Conservation (phyloP, 37 sponge, comb jelly and placozoan genomes). For the Crambe crambe region DNA sequence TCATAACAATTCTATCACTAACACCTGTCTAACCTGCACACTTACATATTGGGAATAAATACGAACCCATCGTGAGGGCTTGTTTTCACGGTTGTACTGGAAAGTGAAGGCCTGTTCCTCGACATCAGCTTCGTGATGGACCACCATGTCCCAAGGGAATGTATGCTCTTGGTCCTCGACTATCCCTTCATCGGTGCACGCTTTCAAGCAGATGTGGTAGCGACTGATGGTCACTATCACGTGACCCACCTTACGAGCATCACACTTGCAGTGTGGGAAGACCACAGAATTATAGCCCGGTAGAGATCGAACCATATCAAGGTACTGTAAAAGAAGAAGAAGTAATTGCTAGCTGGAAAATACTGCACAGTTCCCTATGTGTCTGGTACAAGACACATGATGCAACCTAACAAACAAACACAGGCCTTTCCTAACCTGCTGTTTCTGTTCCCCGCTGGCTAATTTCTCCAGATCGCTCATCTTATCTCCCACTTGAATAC, state of each 20-base stretch:
- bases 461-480: constrained; percentile 30
- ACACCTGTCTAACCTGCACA: not conserved
- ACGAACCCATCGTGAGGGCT: constrained; percentile 67
- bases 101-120: constrained; percentile 85
- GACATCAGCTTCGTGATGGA: constrained; percentile 65
- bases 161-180: constrained; percentile 65
- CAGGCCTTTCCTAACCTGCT: constrained; percentile 21
- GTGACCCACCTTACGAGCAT: constrained; percentile 92
- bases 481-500: constrained; percentile 29
- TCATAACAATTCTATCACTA: not conserved
- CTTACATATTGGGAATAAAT: constrained; percentile 74
- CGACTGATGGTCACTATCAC: constrained; percentile 69
- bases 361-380: not conserved
- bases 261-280: constrained; percentile 93
- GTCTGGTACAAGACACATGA: too few relatives aligned
- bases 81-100: constrained; percentile 67
- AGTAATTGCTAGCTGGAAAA: not conserved
- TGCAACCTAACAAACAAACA: too few relatives aligned
- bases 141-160: constrained; percentile 80
- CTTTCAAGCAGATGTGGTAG: constrained; percentile 47
- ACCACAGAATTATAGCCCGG: constrained; percentile 72
- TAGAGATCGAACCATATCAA: constrained; percentile 61
- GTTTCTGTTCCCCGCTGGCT: constrained; percentile 27
- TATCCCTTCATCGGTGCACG: constrained; percentile 65
- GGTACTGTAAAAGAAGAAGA: constrained; percentile 45